phyloP scores from a whole-genome alignment of 2,113 vertebrate species.

The Phalacrocorax brasilianus region DNA sequence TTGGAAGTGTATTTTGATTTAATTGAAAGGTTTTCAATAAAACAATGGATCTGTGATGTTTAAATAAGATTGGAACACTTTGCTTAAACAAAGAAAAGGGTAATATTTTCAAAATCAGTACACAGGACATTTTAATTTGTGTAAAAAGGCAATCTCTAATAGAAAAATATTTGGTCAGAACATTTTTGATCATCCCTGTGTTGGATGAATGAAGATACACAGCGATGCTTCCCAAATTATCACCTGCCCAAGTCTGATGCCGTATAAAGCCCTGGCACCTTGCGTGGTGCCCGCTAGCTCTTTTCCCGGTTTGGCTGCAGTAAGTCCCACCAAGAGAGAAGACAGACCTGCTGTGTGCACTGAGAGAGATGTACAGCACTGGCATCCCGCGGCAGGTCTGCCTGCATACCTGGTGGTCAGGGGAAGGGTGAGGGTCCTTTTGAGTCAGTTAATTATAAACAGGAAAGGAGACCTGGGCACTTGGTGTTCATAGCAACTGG shows the following conservation, averaged over 20 bases:
- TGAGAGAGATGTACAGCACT: background rate
- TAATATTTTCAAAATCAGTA: background rate
- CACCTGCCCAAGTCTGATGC: background rate
- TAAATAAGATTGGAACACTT: background rate
- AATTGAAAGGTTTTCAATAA: background rate
- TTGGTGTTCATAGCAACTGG: background rate
- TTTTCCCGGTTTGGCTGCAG: background rate
- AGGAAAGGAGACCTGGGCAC: background rate
- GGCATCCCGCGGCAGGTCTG: background rate
- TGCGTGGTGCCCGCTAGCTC: rapidly evolving
- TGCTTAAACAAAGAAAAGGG: background rate
- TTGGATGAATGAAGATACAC: background rate
- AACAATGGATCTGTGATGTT: background rate
- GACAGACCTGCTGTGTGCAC: no score
- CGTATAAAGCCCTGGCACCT: background rate
- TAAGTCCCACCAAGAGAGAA: background rate
- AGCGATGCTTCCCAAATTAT: background rate
- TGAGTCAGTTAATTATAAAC: background rate
- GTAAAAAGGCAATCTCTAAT: background rate
- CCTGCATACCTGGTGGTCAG: background rate
- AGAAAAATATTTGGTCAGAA: background rate
- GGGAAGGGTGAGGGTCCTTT: background rate
- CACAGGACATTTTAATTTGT: background rate
- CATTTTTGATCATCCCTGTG: background rate
- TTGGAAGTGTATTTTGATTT: background rate